Evolutionary conservation across 1,140 invertebrate species (phyloP), one percentile per base, ranked within the genome.

Genomic region (Drosophila albomicans): DNA sequence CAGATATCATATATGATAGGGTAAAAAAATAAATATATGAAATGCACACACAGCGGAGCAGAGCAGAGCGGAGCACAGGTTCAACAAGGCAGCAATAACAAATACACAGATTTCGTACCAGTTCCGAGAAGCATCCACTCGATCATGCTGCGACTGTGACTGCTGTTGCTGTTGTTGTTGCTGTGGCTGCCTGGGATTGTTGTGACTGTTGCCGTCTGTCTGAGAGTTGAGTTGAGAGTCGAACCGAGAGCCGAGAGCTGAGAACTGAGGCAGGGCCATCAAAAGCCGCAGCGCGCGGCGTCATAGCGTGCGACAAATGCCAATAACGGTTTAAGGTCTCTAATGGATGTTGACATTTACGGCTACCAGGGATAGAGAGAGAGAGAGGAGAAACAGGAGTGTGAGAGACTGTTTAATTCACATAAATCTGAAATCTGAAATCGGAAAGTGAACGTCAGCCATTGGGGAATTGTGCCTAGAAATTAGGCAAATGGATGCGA

Each of bases 341-440:
- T 89, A 89, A 89, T 89, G 85, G 85, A 89, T 89, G 85, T 89
- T 89, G 85, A 89, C 85, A 89, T 89, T 89, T 85, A 89, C 85
- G 74, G 85, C 81, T 86, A 88, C 82, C 79, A 86, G 79, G 64
- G 78, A 81, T 38, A 38, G 51, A 25, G 51, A 35, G 48, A 2
- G 54, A 35, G 15, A 38, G n/a, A 57, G 11, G 35, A 13, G 16
- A 10, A 20, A 25, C 1, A 2, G 11, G 25, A 38, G 54, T 10
- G 30, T 3, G 56, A 43, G 46, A 11, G 51, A 72, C 86, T 77
- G 78, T 81, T 89, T 89, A 85, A 89, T 89, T 89, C 85, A 89
- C 85, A 89, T 89, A 89, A 89, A 89, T 89, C 75, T 69, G 78
- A 43, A 20, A 20, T 20, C 20, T 20, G 20, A 89, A 89, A 89